phyloP scores from a whole-genome alignment of 92 coral and sea anemone genomes.

The Muricea muricata region DNA sequence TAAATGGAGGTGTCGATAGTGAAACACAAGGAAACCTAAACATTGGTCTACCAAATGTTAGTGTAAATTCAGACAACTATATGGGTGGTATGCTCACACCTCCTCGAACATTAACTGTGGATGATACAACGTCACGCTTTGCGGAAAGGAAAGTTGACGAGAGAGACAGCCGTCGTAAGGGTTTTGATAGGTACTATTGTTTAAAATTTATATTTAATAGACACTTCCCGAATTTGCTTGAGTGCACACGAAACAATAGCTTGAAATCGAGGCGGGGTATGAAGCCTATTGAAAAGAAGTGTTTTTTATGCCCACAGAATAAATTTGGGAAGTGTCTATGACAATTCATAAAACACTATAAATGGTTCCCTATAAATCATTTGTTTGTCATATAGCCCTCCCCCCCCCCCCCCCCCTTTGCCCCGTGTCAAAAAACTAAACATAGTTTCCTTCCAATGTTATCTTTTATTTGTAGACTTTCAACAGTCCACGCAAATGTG shows the following conservation, averaged over 20 bases:
- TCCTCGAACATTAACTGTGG: constrained; percentile 91
- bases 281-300: too few species aligned
- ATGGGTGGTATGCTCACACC: constrained; percentile 95
- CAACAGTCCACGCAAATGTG: too few species aligned
- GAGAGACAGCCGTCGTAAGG: constrained; percentile 15
- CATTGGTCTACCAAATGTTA: constrained; percentile 70
- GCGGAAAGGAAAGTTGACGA: constrained; percentile 60
- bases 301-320: too few species aligned
- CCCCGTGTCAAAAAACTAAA: too few species aligned
- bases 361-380: background rate
- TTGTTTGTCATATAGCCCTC: too few species aligned
- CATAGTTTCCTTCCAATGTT: too few species aligned
- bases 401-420: too few species aligned
- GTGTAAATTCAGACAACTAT: constrained; percentile 62
- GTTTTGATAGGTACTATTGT: background rate
- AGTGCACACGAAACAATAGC: too few species aligned
- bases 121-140: constrained; percentile 84
- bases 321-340: too few species aligned
- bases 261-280: too few species aligned
- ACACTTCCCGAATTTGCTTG: too few species aligned
- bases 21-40: constrained; percentile 67
- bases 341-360: background rate
- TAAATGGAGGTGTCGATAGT: constrained; percentile 57
- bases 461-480: too few species aligned
- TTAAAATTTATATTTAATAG: background rate